Conservation (phyloP, 2,113 vertebrate genomes). For the Speoplatyrhinus poulsoni region DNA sequence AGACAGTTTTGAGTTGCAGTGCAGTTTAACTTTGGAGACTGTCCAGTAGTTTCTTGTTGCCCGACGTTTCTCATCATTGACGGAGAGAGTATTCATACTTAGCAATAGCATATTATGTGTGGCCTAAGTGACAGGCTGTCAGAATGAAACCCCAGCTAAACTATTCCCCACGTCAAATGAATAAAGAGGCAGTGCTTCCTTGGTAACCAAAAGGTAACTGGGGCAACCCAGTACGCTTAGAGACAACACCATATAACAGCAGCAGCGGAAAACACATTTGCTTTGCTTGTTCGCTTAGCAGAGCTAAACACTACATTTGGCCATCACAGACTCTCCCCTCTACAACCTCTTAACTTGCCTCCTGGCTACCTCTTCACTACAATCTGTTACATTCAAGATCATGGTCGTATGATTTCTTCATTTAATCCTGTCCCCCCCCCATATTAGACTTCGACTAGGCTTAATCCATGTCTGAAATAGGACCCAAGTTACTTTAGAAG, state of each 20-base stretch:
- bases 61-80: no score
- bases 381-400: no score
- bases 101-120: no score
- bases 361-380: no score
- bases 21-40: background rate
- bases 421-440: no score
- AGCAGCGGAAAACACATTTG: conserved; percentile 41
- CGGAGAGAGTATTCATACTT: no score
- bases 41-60: background rate
- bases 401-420: no score
- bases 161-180: background rate
- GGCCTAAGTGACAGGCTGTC: background rate
- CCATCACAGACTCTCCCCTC: background rate
- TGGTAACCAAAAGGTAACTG: conserved; percentile 45
- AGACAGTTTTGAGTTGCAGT: conserved; percentile 58
- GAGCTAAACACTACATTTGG: background rate
- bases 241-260: conserved; percentile 16
- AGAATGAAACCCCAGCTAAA: background rate
- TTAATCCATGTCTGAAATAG: no score
- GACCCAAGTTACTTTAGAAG: background rate
- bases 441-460: no score
- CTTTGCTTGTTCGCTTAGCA: background rate
- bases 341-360: no score
- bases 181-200: conserved; percentile 26
- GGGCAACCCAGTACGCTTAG: conserved; percentile 34